Evolutionary conservation across 1,140 invertebrate genomes (phyloP), one percentile per base, ranked within the genome.

Genomic region (Hormaphis cornu): DNA sequence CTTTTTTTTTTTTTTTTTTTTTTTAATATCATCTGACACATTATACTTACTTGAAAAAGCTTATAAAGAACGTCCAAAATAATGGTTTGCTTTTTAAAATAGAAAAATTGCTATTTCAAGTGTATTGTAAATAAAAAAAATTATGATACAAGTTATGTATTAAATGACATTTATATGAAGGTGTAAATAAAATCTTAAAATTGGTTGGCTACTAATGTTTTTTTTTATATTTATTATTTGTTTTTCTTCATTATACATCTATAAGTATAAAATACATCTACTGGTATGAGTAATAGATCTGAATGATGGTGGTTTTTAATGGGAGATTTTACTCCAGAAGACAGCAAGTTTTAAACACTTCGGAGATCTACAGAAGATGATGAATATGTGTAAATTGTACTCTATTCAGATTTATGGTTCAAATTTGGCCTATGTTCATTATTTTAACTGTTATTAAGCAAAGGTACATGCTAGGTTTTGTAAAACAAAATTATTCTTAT

Each of bases 111-210:
- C 33, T 44, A 44, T 22, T 56, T 54, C 18, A 56, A 7, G 1
- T 40, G 35, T 58, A 37, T 58, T 58, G 54, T 58, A 40, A 58
- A 58, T 58, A 20, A 40, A 56, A 56, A 33, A 54, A 54, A 56
- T 20, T 56, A 37, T 37, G n/a, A 58, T 40, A 40, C 33, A 37
- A 58, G 54, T 40, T 16, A 24, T 58, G 54, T 58, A 58, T 58
- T 58, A 8, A 58, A 40, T 37, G 40, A 24, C 22, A 58, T 58
- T 40, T 37, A 24, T 58, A 24, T 58, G 20, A 40, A 40, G 40
- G 35, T 40, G 33, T 58, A 58, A 58, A 58, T 58, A 58, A 58
- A 58, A 37, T 58, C 54, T 58, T 22, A 24, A 58, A 40, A 3
- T 58, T 58, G 35, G 35, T 58, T 58, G 35, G 35, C 40, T 40